Evolutionary conservation across 1,140 invertebrate genomes (phyloP).

Genomic region (Heterodera carotae): DNA sequence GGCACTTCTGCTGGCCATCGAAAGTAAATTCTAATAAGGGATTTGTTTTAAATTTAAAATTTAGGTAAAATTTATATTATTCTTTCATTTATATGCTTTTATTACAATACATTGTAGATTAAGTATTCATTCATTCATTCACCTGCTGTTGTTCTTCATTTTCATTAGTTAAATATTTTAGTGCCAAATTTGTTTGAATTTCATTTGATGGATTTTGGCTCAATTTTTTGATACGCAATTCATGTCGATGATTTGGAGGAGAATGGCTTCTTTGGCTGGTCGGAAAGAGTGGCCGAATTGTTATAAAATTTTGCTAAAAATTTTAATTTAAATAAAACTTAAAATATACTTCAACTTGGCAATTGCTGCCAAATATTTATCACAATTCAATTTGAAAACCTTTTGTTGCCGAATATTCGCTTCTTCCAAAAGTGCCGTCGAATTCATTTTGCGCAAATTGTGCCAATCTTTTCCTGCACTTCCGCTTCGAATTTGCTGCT

Average conservation of each 20-base stretch:
- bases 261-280: neutral
- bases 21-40: too few relatives aligned
- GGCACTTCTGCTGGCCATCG: conserved; percentile 6
- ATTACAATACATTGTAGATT: too few relatives aligned
- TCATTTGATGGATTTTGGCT: neutral
- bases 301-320: conserved; percentile 17
- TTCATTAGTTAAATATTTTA: neutral
- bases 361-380: too few relatives aligned
- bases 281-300: neutral
- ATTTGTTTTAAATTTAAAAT: too few relatives aligned
- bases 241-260: neutral
- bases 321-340: neutral
- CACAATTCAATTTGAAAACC: conserved; percentile 14
- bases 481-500: conserved; percentile 7
- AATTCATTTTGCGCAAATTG: neutral
- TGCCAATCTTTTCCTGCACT: neutral
- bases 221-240: conserved; percentile 31
- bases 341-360: neutral
- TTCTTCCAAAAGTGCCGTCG: neutral
- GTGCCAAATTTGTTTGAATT: neutral
- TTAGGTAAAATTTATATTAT: too few relatives aligned
- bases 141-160: neutral
- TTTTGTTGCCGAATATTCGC: conserved; percentile 9
- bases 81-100: too few relatives aligned
- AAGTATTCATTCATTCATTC: too few relatives aligned